Base-by-base conservation (phyloP, 2,113 vertebrate genomes). In the Aix galericulata region DNA sequence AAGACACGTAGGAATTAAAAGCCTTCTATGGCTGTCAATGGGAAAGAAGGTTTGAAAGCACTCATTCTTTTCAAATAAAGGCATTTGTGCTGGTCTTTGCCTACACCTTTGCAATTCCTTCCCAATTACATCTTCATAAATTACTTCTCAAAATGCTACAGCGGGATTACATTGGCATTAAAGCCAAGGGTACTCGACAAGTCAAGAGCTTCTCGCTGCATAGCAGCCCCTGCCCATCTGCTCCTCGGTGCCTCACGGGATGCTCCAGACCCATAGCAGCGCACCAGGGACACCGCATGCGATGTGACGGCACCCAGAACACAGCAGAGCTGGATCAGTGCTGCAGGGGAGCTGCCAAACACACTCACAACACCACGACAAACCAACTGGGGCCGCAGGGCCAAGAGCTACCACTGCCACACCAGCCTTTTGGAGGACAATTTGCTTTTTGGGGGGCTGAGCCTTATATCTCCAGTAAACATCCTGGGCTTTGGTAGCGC, bases 131-230 rank as follows among this genome's bases (percentile, higher is more conserved):
- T 21, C 67, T 48, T 66, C 80, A 84, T 50, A 55, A 93, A 74
- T 29, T 22, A 44, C 31, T 36, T 44, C 80, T 60, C 72, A 69
- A 59, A 86, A 17, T 0, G 2, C 21, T 60, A 22, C 13, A 82
- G 38, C 0, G 26, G 72, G 77, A 53, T 25, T 48, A 34, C 0
- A 36, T 0, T 11, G 20, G 42, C 0, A 0, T 62, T 52, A 73
- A 87, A 88, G 69, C 38, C 23, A 27, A 60, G 31, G 36, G 58
- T 31, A 23, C 22, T 29, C 22, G 52, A 36, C 78, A 46, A 42
- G 10, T 7, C 52, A 17, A 74, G 52, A 82, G 52, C 23, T 14
- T 69, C 56, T 38, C 67, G 58, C 17, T 2, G 2, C 42, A 81
- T 13, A 16, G 9, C 10, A 31, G 21, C 12, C 9, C 29, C 59